phyloP scores from a whole-genome alignment of 2,797 vertebrate species.

The Gymnothorax reevesii region DNA sequence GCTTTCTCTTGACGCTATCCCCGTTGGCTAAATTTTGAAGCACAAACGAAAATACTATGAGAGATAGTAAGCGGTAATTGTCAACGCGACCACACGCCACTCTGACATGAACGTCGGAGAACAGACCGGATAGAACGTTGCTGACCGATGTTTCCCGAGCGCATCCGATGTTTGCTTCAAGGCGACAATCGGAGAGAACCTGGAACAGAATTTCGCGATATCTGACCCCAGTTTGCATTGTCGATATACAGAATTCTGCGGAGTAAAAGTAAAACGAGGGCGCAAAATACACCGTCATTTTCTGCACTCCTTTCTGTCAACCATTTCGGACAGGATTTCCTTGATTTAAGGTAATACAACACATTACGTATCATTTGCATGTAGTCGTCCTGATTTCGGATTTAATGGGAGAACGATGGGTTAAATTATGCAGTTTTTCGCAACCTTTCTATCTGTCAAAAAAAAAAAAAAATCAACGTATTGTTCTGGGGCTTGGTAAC shows the following conservation, averaged over 20 bases:
- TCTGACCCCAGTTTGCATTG: slow-evolving; percentile 41
- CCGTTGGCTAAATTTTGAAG: neutral
- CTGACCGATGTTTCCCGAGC: slow-evolving; percentile 53
- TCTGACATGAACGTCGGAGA: neutral
- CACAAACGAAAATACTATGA: neutral
- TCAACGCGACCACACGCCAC: neutral
- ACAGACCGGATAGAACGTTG: slow-evolving; percentile 28
- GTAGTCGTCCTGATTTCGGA: slow-evolving; percentile 1
- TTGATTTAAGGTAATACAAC: slow-evolving; percentile 27
- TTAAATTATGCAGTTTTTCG: slow-evolving; percentile 60
- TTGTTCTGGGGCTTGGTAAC: slow-evolving; percentile 2
- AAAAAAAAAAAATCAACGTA: slow-evolving; percentile 36
- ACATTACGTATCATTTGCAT: neutral
- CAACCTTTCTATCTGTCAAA: slow-evolving; percentile 19
- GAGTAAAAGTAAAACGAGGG: slow-evolving; percentile 38
- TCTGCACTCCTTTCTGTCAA: neutral
- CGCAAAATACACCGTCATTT: slow-evolving; percentile 6
- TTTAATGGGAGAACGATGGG: slow-evolving; percentile 40
- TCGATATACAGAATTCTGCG: slow-evolving; percentile 44
- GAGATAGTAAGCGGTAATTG: neutral
- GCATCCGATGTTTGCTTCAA: slow-evolving; percentile 51
- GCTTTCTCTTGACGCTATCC: neutral
- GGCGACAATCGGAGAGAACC: slow-evolving; percentile 58
- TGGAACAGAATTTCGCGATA: slow-evolving; percentile 43
- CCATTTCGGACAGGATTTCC: slow-evolving; percentile 13